phyloP scores from a whole-genome alignment of 2,113 vertebrate species.

The Clarias macrocephalus region DNA sequence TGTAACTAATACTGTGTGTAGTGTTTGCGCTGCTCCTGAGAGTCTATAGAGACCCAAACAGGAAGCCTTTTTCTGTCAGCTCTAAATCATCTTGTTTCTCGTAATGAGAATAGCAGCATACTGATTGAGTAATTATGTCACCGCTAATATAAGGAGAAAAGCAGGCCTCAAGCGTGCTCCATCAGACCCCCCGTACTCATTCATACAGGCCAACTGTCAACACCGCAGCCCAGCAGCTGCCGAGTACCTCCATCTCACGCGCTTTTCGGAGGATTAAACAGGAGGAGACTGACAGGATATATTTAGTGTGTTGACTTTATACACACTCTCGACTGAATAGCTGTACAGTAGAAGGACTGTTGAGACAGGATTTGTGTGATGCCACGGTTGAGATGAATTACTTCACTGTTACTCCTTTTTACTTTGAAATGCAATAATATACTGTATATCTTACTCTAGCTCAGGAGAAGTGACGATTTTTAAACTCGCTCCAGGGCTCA shows the following conservation, averaged over 20 bases:
- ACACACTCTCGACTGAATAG: not conserved
- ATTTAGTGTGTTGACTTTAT: conserved; percentile 17
- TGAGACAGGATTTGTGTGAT: not conserved
- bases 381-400: not conserved
- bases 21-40: conserved; percentile 9
- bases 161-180: conserved; percentile 18
- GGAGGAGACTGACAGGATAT: conserved; percentile 21
- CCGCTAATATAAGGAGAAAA: conserved; percentile 15
- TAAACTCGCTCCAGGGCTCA: not conserved
- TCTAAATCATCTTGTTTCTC: conserved; percentile 39
- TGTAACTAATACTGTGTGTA: conserved; percentile 28
- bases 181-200: conserved; percentile 16
- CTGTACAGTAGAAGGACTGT: not conserved
- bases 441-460: not conserved
- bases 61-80: conserved; percentile 25
- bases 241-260: conserved; percentile 6
- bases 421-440: not conserved
- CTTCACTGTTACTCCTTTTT: not conserved
- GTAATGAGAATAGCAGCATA: conserved; percentile 39
- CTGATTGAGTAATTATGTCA: not conserved
- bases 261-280: conserved; percentile 35
- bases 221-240: conserved; percentile 26
- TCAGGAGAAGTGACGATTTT: not conserved
- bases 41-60: conserved; percentile 27
- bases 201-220: conserved; percentile 38